These are phyloP conservation scores for Atrina japonica DNA, from an alignment of 2,888 invertebrate species.

Conservation along the genomic window DNA sequence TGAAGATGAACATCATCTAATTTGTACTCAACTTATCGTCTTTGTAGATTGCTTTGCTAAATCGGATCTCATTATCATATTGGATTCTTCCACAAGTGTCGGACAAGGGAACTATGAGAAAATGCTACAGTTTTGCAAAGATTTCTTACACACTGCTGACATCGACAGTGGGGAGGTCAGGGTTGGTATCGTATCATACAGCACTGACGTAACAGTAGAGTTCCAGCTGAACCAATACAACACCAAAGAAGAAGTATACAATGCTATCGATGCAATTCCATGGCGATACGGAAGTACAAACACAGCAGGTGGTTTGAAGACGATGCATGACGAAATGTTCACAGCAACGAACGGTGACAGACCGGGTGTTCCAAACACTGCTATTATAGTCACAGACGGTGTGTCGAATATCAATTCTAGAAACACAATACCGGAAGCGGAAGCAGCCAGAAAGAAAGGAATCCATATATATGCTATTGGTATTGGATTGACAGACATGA, in stretches of 20 bases:
- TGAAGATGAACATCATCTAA: too few species aligned
- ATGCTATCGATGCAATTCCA: conserved; percentile 65
- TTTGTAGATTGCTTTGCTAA: conserved; percentile 50
- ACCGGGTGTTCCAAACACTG: conserved; percentile 64
- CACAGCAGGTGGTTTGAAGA: conserved; percentile 70
- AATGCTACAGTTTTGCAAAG: conserved; percentile 66
- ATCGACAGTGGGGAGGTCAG: conserved; percentile 67
- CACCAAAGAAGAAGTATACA: conserved; percentile 58
- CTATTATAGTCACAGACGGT: conserved; percentile 76
- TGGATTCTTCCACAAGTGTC: conserved; percentile 75
- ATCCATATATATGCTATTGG: conserved; percentile 66
- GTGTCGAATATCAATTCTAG: conserved; percentile 73
- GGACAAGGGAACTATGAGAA: too few species aligned
- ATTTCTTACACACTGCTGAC: conserved; percentile 64
- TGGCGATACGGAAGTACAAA: conserved; percentile 74
- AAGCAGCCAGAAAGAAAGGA: conserved; percentile 49
- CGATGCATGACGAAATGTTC: conserved; percentile 68
- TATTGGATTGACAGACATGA: conserved; percentile 59
- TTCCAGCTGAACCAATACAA: conserved; percentile 69
- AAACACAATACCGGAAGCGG: conserved; percentile 70
- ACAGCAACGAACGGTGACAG: conserved; percentile 70
- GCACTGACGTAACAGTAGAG: conserved; percentile 62
- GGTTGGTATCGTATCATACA: conserved; percentile 71
- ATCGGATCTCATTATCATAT: conserved; percentile 70
- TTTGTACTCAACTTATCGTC: too few species aligned